These are phyloP conservation scores for Callitettix versicolor DNA, from an alignment of 1,140 invertebrate species.

Conservation along the genomic window DNA sequence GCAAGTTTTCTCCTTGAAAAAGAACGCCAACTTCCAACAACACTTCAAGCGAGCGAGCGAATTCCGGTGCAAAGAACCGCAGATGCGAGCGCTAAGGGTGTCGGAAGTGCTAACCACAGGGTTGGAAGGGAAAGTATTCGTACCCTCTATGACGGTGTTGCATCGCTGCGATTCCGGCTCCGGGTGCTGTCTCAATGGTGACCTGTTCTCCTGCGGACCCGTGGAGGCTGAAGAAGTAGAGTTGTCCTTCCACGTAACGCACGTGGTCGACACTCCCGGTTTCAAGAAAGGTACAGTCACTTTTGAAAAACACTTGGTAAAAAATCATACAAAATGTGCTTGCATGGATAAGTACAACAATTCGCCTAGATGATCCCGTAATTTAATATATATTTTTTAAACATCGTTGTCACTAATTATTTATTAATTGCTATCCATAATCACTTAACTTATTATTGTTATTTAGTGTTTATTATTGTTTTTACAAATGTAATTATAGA, in stretches of 20 bases:
- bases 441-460: too few species aligned
- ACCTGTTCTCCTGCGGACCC: background rate
- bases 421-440: too few species aligned
- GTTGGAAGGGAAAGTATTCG: conserved; percentile 31
- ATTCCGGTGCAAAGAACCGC: too few species aligned
- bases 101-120: background rate
- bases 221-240: background rate
- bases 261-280: background rate
- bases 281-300: background rate
- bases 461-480: too few species aligned
- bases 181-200: conserved; percentile 29
- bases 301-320: background rate
- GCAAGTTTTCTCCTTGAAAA: too few species aligned
- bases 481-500: too few species aligned
- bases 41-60: too few species aligned
- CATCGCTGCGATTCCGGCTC: conserved; percentile 30
- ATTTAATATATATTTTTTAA: too few species aligned
- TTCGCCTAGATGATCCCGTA: too few species aligned
- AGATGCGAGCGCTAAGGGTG: too few species aligned
- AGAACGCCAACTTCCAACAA: too few species aligned
- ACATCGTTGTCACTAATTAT: too few species aligned
- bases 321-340: background rate
- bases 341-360: background rate
- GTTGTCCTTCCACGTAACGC: conserved; percentile 1
- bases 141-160: conserved; percentile 34